Evolutionary conservation across 1,140 invertebrate genomes (phyloP).

Genomic region (Chionoecetes opilio): DNA sequence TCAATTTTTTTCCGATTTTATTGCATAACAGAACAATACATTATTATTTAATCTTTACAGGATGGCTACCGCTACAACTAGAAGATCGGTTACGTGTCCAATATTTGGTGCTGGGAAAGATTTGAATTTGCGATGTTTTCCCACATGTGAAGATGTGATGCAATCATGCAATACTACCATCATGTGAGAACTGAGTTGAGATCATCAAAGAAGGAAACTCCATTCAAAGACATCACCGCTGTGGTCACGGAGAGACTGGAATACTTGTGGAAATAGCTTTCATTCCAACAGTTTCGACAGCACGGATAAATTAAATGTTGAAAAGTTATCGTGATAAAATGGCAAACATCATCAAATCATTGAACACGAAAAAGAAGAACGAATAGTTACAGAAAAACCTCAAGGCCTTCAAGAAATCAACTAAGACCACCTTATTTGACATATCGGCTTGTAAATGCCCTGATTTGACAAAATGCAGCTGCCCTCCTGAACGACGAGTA

Average conservation of each 20-base stretch:
- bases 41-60: background rate
- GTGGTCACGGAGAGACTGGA: conserved; percentile 3
- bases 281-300: background rate
- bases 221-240: conserved; percentile 35
- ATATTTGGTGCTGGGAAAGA: conserved; percentile 45
- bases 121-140: conserved; percentile 23
- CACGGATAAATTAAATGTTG: conserved; percentile 30
- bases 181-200: conserved; percentile 9
- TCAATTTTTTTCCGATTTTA: background rate
- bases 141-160: conserved; percentile 14
- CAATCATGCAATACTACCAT: conserved; percentile 46
- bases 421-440: conserved; percentile 47
- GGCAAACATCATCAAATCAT: conserved; percentile 1
- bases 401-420: background rate
- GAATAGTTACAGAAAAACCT: background rate
- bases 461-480: conserved; percentile 43
- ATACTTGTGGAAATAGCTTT: conserved; percentile 9
- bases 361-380: background rate
- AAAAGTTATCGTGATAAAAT: conserved; percentile 45
- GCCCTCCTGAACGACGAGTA: conserved; percentile 13
- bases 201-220: conserved; percentile 37
- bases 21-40: background rate
- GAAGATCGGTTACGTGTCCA: conserved; percentile 4
- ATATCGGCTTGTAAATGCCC: conserved; percentile 36
- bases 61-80: background rate